These are phyloP conservation scores for Thaumatotibia leucotreta DNA, from an alignment of 1,140 invertebrate species.

Conservation along the genomic window DNA sequence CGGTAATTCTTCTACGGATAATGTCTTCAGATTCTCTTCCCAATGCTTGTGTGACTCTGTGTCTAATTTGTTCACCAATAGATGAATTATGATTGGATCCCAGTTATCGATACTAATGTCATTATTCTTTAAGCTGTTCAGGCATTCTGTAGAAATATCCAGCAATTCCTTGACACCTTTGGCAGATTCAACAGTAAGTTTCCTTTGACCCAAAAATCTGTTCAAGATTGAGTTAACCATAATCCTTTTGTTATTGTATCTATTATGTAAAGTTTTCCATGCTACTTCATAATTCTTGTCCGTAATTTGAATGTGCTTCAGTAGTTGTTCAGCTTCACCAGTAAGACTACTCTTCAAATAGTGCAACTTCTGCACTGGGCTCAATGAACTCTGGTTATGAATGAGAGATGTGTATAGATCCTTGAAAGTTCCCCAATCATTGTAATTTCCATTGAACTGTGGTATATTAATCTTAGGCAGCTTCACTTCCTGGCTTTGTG, in stretches of 20 bases:
- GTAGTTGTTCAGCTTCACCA: constrained; percentile 29
- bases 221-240: constrained; percentile 40
- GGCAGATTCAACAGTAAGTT: constrained; percentile 23
- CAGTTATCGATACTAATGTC: constrained; percentile 35
- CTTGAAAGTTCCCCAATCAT: constrained; percentile 40
- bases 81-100: constrained; percentile 42
- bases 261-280: constrained; percentile 37
- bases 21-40: constrained; percentile 29
- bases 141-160: constrained; percentile 40
- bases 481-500: constrained; percentile 14
- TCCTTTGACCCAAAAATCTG: constrained; percentile 22
- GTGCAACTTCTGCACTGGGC: constrained; percentile 38
- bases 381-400: constrained; percentile 28
- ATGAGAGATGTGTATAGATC: constrained; percentile 40
- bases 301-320: constrained; percentile 30
- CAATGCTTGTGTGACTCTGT: constrained; percentile 35
- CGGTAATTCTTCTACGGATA: constrained; percentile 20
- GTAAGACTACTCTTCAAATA: constrained; percentile 34
- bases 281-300: constrained; percentile 42
- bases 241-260: constrained; percentile 42
- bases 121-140: constrained; percentile 39
- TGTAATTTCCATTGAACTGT: constrained; percentile 33
- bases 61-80: constrained; percentile 40
- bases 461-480: constrained; percentile 40
- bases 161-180: constrained; percentile 38